Conservation (phyloP, 2,888 invertebrate species). For the Coleophora deauratella region DNA sequence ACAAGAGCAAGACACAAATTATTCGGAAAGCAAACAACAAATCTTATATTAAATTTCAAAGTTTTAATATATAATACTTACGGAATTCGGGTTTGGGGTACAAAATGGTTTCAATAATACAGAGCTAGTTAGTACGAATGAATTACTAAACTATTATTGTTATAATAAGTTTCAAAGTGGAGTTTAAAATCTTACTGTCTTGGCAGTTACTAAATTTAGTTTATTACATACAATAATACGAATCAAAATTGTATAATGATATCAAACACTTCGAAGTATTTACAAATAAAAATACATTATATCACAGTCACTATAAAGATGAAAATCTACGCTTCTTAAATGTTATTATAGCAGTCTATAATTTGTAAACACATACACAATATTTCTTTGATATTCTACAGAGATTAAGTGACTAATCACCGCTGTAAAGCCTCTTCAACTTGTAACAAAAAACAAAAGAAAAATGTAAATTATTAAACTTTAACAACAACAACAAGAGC, state of each 20-base stretch:
- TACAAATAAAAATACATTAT: constrained; percentile 70
- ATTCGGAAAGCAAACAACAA: no score
- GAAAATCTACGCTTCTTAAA: constrained; percentile 50
- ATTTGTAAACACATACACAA: constrained; percentile 45
- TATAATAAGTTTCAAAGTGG: constrained; percentile 8
- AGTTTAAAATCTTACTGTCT: no score
- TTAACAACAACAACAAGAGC: no score
- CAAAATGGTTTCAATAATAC: constrained; percentile 37
- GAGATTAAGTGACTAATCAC: constrained; percentile 16
- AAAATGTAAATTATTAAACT: no score
- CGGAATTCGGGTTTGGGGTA: constrained; percentile 34
- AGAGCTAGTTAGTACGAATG: constrained; percentile 47
- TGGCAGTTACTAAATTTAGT: constrained; percentile 10
- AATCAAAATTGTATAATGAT: constrained; percentile 70
- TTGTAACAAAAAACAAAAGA: no score
- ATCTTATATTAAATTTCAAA: no score
- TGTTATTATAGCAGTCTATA: constrained; percentile 53
- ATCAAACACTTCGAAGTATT: constrained; percentile 66
- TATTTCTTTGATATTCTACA: constrained; percentile 24
- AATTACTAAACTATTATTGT: constrained; percentile 31
- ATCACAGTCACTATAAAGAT: constrained; percentile 72
- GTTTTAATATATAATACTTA: constrained; percentile 45
- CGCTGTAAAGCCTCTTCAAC: no score
- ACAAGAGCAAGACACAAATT: no score
- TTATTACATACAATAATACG: constrained; percentile 50